phyloP scores from a whole-genome alignment of 2,888 invertebrate species.

The Platypus cylindrus region DNA sequence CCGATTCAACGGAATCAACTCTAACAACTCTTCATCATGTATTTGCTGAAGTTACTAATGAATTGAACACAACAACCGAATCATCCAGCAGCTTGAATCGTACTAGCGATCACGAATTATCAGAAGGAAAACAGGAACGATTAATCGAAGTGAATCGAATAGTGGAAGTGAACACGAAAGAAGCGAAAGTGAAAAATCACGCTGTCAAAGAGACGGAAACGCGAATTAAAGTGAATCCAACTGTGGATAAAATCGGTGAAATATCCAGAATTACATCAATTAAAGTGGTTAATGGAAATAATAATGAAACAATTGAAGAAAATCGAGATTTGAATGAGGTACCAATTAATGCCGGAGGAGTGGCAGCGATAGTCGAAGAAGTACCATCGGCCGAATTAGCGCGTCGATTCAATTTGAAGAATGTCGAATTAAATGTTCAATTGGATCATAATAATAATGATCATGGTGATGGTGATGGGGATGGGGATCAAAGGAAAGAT shows the following conservation, averaged over 20 bases:
- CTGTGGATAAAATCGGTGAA: conserved; percentile 53
- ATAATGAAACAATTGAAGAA: conserved; percentile 15
- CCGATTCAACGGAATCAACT: conserved; percentile 19
- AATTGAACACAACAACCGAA: conserved; percentile 25
- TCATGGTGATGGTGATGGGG: neutral
- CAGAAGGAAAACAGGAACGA: conserved; percentile 41
- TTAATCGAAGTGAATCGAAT: conserved; percentile 56
- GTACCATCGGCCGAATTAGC: conserved; percentile 12
- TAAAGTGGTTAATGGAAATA: conserved; percentile 48
- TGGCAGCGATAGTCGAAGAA: conserved; percentile 19
- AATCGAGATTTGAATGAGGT: too few species aligned
- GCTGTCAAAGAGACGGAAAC: conserved; percentile 31
- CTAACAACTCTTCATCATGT: conserved; percentile 37
- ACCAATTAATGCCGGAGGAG: conserved; percentile 6
- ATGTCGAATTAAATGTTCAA: conserved; percentile 15
- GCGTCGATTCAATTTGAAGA: conserved; percentile 17
- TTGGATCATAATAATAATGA: conserved; percentile 7
- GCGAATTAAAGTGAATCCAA: conserved; percentile 47
- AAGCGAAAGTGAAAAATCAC: conserved; percentile 45
- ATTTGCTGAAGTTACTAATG: conserved; percentile 34
- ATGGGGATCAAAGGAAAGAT: conserved; percentile 18
- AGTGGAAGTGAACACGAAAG: conserved; percentile 54
- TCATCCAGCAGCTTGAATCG: conserved; percentile 18
- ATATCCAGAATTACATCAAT: conserved; percentile 56
- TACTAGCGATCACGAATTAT: too few species aligned